Evolutionary conservation across 2,888 invertebrate genomes (phyloP), one percentile per base, ranked within the genome.

Genomic region (Anaspis maculata): DNA sequence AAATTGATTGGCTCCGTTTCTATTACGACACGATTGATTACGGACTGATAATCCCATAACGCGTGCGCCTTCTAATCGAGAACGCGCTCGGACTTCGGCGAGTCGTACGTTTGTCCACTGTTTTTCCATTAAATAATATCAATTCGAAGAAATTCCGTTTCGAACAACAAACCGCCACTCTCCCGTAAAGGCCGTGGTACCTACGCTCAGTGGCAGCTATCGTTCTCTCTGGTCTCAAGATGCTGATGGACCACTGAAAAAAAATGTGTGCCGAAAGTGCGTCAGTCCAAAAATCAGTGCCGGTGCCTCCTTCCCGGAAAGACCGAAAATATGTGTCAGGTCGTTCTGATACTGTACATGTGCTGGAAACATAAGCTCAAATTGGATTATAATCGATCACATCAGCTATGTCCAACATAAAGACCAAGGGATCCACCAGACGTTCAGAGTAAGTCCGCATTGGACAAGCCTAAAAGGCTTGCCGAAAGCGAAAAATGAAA

Each of bases 371-470:
- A 54, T 55, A 61, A 59, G 46, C 45, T 57, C 37, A 55, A 52
- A 48, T 48, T 39, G 38, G 34, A 35, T 23, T 29, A 34, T 26
- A 33, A 42, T 22, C 37, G 32, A 32, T 27, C 45, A 37, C 22
- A 19, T 24, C 12, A 24, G 10, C 4, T 10, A 68, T 67, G 67
- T 64, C 68, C 40, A 62, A 56, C 44, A 61, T 61, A 44, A 58
- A 54, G 42, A 57, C 6, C 5, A 24, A 63, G 46, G 52, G 57
- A 36, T 64, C 63, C n/a, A 56, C 62, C 16, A 57, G 61, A 40
- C 61, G 66, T 29, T 68, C 67, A 15, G 67, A 68, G 68, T 69
- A 52, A 68, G 68, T 67, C n/a, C n/a, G n/a, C n/a, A n/a, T n/a
- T n/a, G n/a, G n/a, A n/a, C n/a, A n/a, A n/a, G n/a, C n/a, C n/a